Percentiles rank a stretch among this genome's conserved stretches.
Evolutionary conservation across 2,113 vertebrate genomes (phyloP).

Genomic region (Helogale parvula): DNA sequence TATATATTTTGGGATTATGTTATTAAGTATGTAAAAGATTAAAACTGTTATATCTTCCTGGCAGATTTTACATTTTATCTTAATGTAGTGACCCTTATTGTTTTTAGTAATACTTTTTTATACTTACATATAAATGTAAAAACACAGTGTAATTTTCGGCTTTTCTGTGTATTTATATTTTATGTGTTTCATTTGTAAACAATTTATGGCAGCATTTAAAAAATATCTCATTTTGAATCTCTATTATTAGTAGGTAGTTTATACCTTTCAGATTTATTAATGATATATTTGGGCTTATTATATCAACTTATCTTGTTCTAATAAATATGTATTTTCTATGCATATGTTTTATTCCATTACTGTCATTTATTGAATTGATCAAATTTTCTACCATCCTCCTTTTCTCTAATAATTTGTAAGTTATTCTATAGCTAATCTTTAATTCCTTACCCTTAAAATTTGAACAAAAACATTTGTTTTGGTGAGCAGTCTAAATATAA

Average conservation of each 20-base stretch:
- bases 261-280: background rate
- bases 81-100: background rate
- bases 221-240: background rate
- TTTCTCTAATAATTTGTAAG: background rate
- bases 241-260: background rate
- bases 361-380: background rate
- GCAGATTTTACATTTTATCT: background rate
- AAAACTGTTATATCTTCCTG: background rate
- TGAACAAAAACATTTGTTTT: background rate
- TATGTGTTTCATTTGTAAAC: background rate
- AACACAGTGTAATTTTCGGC: background rate
- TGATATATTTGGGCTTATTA: background rate
- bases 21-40: background rate
- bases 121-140: background rate
- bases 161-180: background rate
- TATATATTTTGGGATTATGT: constrained; percentile 4
- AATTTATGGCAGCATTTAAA: background rate
- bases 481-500: background rate
- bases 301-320: background rate
- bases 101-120: background rate
- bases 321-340: background rate
- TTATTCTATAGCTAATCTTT: background rate
- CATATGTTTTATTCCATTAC: background rate
- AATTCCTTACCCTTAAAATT: background rate
- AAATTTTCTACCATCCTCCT: background rate